Evolutionary conservation across 2,888 invertebrate species (phyloP).

Genomic region (Copidosoma aretas): DNA sequence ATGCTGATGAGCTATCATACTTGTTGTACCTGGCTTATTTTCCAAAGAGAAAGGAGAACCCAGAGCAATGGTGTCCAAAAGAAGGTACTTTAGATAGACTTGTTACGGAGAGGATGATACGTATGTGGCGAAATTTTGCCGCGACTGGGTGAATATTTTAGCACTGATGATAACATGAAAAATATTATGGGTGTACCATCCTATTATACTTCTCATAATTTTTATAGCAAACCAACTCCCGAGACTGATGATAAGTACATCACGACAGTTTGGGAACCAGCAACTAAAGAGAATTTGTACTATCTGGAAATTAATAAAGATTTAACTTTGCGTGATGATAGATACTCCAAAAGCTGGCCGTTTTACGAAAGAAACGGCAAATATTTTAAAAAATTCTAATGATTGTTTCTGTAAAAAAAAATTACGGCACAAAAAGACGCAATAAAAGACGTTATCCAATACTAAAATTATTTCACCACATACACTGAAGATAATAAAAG

Average conservation of each 20-base stretch:
- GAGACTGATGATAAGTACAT: conserved; percentile 39
- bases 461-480: no score
- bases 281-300: conserved; percentile 35
- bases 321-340: conserved; percentile 31
- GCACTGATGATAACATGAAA: no score
- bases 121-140: conserved; percentile 54
- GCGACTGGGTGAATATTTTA: conserved; percentile 47
- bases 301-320: conserved; percentile 46
- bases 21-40: conserved; percentile 61
- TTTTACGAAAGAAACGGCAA: background rate
- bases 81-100: conserved; percentile 46
- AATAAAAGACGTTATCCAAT: background rate
- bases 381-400: background rate
- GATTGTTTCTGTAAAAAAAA: background rate
- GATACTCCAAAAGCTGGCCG: background rate
- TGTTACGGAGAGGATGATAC: conserved; percentile 46
- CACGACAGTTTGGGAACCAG: conserved; percentile 44
- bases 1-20: conserved; percentile 70
- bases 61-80: conserved; percentile 6
- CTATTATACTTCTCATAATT: background rate
- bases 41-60: conserved; percentile 26
- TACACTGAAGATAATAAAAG: no score
- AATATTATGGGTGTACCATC: background rate
- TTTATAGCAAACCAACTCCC: conserved; percentile 49
- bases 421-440: background rate